Evolutionary conservation across 1,140 invertebrate species (phyloP), one percentile per base, ranked within the genome.

Genomic region (Cydia splendana): DNA sequence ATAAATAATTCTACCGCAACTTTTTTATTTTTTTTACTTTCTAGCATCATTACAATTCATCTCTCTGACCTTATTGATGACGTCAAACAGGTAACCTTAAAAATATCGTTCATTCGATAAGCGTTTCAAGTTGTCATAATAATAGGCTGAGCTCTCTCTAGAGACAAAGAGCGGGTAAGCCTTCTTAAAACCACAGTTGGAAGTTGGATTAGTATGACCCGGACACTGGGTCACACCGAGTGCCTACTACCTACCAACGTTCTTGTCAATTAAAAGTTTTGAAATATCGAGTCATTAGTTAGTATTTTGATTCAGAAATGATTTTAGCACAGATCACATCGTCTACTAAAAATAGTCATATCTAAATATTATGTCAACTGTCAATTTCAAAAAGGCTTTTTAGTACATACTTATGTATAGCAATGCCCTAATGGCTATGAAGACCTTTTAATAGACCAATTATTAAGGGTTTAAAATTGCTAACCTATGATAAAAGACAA

Each of bases 151-250:
- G 15, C 15, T 15, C 53, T 57, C 53, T 57, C n/a, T 18, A 57
- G n/a, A 57, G 53, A 57, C 53, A 51, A 51, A 57, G 53, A 57
- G n/a, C 7, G 53, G 53, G 53, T 57, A 57, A 57, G 53, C 53
- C 53, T 57, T 57, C n/a, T 57, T 18, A 57, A 57, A n/a, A 57
- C 15, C 53, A 57, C 53, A 51, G 4, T 20, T 57, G n/a, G 53
- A 18, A 57, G 15, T 57, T 18, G 53, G 53, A 7, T 18, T 15
- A 15, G 53, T 0, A 57, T 6, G n/a, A 18, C n/a, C 53, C 53
- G 53, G 53, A 15, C 5, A 18, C 53, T 57, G 53, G 53, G 53
- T 57, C 53, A 57, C 53, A 7, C 15, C 48, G 48, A 51, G 6
- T 4, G 48, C 48, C 15, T 15, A 51, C 48, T 15, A 13, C 48